These are phyloP conservation scores for Lasioglossum leucozonium DNA, from an alignment of 2,888 invertebrate genomes.

Conservation along the genomic window DNA sequence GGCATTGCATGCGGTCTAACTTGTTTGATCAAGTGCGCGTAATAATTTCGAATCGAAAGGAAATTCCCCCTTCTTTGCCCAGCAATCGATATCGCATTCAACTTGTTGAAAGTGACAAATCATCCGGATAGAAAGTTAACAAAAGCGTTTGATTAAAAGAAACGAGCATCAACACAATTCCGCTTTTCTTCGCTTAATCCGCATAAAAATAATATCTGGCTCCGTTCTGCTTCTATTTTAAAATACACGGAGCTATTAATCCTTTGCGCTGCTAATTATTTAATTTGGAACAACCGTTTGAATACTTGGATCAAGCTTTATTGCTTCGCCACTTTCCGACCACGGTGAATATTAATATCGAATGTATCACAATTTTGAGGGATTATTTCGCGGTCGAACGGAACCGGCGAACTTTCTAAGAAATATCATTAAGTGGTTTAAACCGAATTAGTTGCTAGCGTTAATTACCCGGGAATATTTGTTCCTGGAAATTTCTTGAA, in stretches of 20 bases:
- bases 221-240: background rate
- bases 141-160: background rate
- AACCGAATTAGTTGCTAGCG: background rate
- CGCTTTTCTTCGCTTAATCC: background rate
- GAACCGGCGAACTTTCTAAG: background rate
- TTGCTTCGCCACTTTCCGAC: too few species aligned
- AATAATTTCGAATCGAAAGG: conserved; percentile 30
- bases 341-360: background rate
- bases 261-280: background rate
- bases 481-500: conserved; percentile 10
- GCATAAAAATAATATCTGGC: background rate
- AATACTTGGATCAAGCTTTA: too few species aligned
- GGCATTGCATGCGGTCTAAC: conserved; percentile 20
- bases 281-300: background rate
- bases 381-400: background rate
- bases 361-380: background rate
- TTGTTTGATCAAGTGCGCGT: conserved; percentile 35
- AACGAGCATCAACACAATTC: background rate
- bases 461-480: background rate
- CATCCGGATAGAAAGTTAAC: background rate
- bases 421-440: background rate
- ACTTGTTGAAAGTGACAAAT: background rate
- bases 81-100: background rate
- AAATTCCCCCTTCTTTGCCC: background rate
- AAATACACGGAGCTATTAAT: background rate